phyloP scores from a whole-genome alignment of 2,888 invertebrate species.

The Plebejus argus region DNA sequence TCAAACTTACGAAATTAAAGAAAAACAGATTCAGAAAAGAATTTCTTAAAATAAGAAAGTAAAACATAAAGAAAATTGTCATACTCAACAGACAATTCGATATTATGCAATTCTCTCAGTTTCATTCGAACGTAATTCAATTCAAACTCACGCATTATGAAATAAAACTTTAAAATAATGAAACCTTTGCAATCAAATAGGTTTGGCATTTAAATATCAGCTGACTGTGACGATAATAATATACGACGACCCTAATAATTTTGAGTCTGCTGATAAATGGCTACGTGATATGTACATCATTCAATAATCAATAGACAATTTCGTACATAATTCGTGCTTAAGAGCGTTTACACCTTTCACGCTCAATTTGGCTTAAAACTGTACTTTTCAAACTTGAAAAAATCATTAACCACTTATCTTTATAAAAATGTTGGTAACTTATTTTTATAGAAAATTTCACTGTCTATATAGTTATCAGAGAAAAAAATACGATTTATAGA shows the following conservation, averaged over 20 bases:
- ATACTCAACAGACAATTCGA: neutral
- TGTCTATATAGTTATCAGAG: no score
- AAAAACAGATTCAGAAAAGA: no score
- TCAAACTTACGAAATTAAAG: no score
- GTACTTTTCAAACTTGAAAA: no score
- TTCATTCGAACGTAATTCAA: neutral
- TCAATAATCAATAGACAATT: neutral
- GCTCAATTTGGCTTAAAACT: no score
- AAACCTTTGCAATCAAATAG: conserved; percentile 33
- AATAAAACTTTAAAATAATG: conserved; percentile 19
- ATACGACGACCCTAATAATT: neutral
- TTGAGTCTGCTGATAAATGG: conserved; percentile 16
- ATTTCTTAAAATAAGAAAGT: no score
- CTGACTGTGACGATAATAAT: conserved; percentile 31
- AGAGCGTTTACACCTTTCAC: no score
- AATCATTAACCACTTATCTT: no score
- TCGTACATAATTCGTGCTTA: neutral
- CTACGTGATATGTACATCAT: neutral
- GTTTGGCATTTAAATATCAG: conserved; percentile 38
- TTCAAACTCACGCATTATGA: conserved; percentile 4
- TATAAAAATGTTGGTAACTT: no score
- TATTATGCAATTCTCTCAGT: conserved; percentile 8
- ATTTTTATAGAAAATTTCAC: no score
- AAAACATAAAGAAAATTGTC: no score
- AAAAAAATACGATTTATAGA: no score